phyloP scores from a whole-genome alignment of 2,888 invertebrate genomes.

The Platycheirus albimanus region DNA sequence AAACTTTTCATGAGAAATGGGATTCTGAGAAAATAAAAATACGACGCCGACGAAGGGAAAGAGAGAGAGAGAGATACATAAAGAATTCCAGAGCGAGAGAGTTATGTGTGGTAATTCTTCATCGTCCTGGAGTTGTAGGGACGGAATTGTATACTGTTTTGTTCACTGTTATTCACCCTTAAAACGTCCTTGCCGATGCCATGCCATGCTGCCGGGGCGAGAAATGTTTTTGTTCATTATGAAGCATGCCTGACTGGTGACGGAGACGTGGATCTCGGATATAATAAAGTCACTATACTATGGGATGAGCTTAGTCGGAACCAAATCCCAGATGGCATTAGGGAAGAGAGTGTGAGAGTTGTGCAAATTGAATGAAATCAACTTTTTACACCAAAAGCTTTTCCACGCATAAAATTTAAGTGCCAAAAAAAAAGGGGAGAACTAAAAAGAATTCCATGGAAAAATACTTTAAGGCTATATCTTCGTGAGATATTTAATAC shows the following conservation, averaged over 20 bases:
- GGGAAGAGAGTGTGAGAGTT: constrained; percentile 5
- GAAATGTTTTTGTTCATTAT: constrained; percentile 21
- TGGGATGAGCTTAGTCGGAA: constrained; percentile 7
- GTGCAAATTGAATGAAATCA: constrained; percentile 53
- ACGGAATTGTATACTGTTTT: too few relatives aligned
- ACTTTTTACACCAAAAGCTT: constrained; percentile 58
- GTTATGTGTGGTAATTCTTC: constrained; percentile 61
- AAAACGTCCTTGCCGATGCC: constrained; percentile 65
- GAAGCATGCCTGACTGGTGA: constrained; percentile 1
- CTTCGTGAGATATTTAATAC: too few relatives aligned
- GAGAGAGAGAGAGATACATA: constrained; percentile 13
- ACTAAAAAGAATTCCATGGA: constrained; percentile 29
- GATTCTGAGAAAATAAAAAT: neutral
- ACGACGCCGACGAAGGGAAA: too few relatives aligned
- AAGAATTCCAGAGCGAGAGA: constrained; percentile 27
- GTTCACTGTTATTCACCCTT: constrained; percentile 49
- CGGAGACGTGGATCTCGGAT: neutral
- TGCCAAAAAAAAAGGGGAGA: constrained; percentile 11
- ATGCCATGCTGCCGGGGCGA: neutral
- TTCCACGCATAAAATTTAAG: constrained; percentile 48
- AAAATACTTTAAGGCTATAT: constrained; percentile 25
- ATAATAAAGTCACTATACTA: constrained; percentile 12
- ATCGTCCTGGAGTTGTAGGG: constrained; percentile 36
- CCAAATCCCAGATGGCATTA: constrained; percentile 19
- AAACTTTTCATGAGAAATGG: constrained; percentile 57